phyloP scores from a whole-genome alignment of 2,113 vertebrate species.

The Perognathus longimembris region DNA sequence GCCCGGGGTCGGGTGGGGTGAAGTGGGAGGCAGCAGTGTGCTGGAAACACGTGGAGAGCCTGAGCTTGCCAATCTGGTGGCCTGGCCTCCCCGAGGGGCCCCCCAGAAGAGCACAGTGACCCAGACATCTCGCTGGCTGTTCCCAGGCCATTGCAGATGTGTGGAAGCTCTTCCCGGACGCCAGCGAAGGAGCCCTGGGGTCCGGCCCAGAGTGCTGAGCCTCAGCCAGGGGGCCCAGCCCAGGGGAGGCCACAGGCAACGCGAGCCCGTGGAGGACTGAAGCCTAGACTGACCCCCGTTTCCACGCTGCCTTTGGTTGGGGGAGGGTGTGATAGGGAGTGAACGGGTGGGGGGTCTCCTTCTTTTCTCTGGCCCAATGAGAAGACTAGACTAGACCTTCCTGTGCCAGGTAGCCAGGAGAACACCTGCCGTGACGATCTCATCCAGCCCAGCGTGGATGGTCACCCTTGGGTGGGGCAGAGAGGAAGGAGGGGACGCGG shows the following conservation, averaged over 20 bases:
- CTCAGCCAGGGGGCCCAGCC: too few relatives aligned
- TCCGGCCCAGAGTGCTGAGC: not conserved
- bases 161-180: not conserved
- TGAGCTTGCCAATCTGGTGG: not conserved
- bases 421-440: accelerated
- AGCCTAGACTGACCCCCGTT: accelerated
- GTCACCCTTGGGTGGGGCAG: not conserved
- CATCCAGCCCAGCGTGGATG: not conserved
- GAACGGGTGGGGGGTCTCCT: too few relatives aligned
- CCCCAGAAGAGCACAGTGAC: not conserved
- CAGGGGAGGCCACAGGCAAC: not conserved
- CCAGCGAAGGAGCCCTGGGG: not conserved
- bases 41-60: accelerated
- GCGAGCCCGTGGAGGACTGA: accelerated
- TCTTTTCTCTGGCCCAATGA: not conserved
- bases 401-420: not conserved
- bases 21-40: too few relatives aligned
- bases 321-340: too few relatives aligned
- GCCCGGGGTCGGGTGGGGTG: accelerated
- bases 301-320: accelerated
- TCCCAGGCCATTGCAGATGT: accelerated
- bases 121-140: accelerated
- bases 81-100: too few relatives aligned
- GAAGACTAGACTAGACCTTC: accelerated
- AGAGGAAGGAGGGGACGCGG: not conserved